A percentile compares a stretch with the other conserved stretches of the same genome.
These are phyloP conservation scores for Redunca redunca DNA, from an alignment of 2,113 vertebrate genomes.

Conservation along the genomic window DNA sequence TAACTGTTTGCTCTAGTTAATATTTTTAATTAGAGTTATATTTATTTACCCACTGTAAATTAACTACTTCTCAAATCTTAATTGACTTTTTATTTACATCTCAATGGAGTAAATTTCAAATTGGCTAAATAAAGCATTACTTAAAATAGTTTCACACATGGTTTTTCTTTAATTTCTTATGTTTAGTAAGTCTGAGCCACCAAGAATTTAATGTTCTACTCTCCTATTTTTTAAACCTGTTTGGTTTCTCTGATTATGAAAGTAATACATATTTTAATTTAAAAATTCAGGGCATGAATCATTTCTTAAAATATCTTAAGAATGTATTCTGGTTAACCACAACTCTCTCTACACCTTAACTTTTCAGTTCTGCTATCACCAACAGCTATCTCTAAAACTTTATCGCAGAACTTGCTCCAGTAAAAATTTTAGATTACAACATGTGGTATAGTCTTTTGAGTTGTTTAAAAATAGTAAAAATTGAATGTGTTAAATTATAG, in stretches of 20 bases:
- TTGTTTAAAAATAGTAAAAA: background rate
- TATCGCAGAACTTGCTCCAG: background rate
- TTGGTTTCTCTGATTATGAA: constrained; percentile 22
- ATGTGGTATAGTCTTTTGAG: background rate
- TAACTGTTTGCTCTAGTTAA: background rate
- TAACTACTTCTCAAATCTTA: constrained; percentile 13
- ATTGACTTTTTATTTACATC: background rate
- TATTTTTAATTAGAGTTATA: background rate
- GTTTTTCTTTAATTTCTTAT: background rate
- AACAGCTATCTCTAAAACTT: background rate
- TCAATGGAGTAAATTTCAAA: background rate
- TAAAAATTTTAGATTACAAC: background rate
- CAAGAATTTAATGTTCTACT: background rate
- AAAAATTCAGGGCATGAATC: background rate
- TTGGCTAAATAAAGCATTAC: background rate
- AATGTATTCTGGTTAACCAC: background rate
- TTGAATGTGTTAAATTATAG: background rate
- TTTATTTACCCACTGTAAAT: background rate
- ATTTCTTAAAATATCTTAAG: background rate
- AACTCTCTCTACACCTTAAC: background rate
- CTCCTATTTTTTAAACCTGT: background rate
- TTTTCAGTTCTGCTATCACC: background rate
- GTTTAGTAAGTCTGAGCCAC: background rate
- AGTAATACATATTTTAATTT: background rate
- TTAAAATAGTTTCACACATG: background rate